Base-by-base conservation (phyloP, 2,113 vertebrate genomes). In the Callipepla squamata region DNA sequence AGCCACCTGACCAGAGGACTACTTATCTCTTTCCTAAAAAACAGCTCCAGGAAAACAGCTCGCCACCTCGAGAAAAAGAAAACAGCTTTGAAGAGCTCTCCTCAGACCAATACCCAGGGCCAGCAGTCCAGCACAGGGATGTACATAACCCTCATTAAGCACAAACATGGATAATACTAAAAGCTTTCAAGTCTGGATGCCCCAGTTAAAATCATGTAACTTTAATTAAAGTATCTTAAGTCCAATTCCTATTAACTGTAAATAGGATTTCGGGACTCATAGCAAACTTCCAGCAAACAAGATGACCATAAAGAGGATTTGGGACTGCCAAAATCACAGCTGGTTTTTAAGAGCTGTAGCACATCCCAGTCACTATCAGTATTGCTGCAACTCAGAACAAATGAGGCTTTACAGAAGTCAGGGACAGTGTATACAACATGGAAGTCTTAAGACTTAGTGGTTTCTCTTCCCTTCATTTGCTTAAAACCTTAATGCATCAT, bases 391-490 rank as follows among this genome's bases (percentile, higher is more conserved):
- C 15, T 50, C 59, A 73, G 28, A 57, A 20, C 32, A 84, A 45
- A 34, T 2, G 32, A 20, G 47, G 14, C 9, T 50, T 28, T 21
- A 32, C 11, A 38, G 23, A 30, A 18, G 14, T 19, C 26, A 53
- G 30, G 42, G 10, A 48, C 11, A 20, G 15, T 0, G 5, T 3
- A 62, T 5, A 44, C 14, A 48, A 45, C 7, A 36, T 19, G 2
- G 9, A 59, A 34, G 21, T 12, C 23, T 26, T 76, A 62, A 63
- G n/a, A 32, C 44, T 22, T 45, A 11, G 7, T 4, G 9, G 10
- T 61, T 25, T 38, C 9, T 6, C 42, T 85, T 48, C 42, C 28
- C 20, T 59, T 59, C 9, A 28, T 40, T 40, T 28, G 36, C 36
- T 63, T 28, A 63, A 40, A 48, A 7, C 26, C 70, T 57, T 34